These are phyloP conservation scores for Toxonevra muliebris DNA, from an alignment of 2,888 invertebrate genomes.

Conservation along the genomic window DNA sequence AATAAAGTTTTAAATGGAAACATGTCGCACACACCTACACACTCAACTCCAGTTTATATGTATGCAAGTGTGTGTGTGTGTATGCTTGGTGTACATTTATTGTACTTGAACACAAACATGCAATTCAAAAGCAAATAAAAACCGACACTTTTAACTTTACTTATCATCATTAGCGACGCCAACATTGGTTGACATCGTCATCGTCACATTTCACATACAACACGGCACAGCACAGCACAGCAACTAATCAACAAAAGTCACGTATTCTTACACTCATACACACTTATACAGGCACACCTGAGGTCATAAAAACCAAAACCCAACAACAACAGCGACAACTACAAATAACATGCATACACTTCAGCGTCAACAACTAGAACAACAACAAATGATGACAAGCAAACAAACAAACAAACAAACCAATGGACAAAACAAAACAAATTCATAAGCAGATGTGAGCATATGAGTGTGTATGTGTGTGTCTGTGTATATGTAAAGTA, in stretches of 20 bases:
- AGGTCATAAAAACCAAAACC: conserved; percentile 13
- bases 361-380: background rate
- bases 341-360: background rate
- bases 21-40: conserved; percentile 3
- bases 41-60: background rate
- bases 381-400: conserved; percentile 4
- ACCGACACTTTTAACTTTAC: no score
- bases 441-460: background rate
- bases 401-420: background rate
- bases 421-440: background rate
- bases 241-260: conserved; percentile 26
- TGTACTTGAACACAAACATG: no score
- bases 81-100: no score
- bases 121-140: no score
- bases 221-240: no score
- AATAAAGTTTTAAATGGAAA: no score
- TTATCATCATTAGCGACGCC: no score
- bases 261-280: conserved; percentile 7
- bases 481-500: no score
- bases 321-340: background rate
- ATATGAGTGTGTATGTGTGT: background rate
- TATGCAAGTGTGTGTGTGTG: no score
- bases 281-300: background rate
- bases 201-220: background rate
- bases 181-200: background rate